These are phyloP conservation scores for Falco peregrinus DNA, from an alignment of 2,797 vertebrate genomes.

Conservation along the genomic window DNA sequence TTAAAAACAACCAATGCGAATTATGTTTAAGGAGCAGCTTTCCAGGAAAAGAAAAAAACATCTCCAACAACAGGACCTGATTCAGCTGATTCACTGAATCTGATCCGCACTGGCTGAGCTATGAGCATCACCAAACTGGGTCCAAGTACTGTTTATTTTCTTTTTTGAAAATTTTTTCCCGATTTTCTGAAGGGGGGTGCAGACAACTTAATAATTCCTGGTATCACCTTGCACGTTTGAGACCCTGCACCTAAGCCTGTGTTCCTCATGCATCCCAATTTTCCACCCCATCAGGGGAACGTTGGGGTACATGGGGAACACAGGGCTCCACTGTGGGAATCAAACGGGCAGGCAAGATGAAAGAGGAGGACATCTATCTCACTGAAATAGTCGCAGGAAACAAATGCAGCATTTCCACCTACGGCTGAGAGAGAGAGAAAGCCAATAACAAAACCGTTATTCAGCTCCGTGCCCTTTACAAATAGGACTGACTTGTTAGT, in stretches of 20 bases:
- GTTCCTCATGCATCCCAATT: neutral
- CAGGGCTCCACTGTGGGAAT: conserved; percentile 10
- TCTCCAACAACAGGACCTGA: neutral
- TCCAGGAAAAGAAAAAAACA: conserved; percentile 48
- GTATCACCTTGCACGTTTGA: neutral
- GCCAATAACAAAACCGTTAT: conserved; percentile 59
- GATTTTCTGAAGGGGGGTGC: neutral
- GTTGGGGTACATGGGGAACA: neutral
- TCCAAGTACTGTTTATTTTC: neutral
- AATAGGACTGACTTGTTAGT: conserved; percentile 61
- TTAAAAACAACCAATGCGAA: conserved; percentile 55
- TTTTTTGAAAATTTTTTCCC: neutral
- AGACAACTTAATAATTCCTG: neutral
- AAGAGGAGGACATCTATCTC: conserved; percentile 22
- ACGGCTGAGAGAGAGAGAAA: conserved; percentile 36
- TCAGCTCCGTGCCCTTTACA: conserved; percentile 56
- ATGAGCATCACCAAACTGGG: neutral
- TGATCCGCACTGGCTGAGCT: neutral
- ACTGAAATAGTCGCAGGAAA: neutral
- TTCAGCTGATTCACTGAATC: conserved; percentile 50
- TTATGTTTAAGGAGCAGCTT: conserved; percentile 43
- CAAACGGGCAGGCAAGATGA: neutral
- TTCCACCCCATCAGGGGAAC: neutral
- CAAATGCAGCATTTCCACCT: conserved; percentile 63
- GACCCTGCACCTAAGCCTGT: neutral